Conservation (phyloP, 2,888 invertebrate genomes). For the Meliscaeva auricollis region DNA sequence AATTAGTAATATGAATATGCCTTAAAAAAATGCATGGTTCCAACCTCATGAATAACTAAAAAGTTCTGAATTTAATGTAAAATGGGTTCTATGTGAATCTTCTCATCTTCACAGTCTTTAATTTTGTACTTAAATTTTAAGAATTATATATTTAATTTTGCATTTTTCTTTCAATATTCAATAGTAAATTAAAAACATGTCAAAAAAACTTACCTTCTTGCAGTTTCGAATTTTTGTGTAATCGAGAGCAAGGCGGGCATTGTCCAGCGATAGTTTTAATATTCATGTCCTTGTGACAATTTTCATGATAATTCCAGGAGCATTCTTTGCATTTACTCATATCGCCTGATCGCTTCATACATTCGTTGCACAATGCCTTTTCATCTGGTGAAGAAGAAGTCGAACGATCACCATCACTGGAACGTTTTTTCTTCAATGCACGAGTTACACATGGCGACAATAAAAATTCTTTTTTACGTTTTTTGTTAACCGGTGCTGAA, state of each 20-base stretch:
- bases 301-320: slow-evolving; percentile 77
- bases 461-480: slow-evolving; percentile 81
- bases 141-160: too few species aligned
- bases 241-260: slow-evolving; percentile 67
- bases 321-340: slow-evolving; percentile 78
- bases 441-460: slow-evolving; percentile 82
- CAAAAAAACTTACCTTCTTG: slow-evolving; percentile 34
- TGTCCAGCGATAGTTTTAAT: slow-evolving; percentile 53
- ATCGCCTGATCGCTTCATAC: slow-evolving; percentile 79
- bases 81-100: too few species aligned
- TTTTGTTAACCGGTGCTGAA: slow-evolving; percentile 69
- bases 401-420: slow-evolving; percentile 77
- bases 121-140: too few species aligned
- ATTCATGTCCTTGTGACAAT: slow-evolving; percentile 77
- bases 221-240: slow-evolving; percentile 35
- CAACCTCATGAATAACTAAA: too few species aligned
- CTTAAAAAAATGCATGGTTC: too few species aligned
- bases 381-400: slow-evolving; percentile 79
- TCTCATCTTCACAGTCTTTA: too few species aligned
- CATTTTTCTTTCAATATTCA: too few species aligned
- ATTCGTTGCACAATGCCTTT: slow-evolving; percentile 80
- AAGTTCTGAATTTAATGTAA: too few species aligned
- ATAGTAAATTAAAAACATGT: too few species aligned
- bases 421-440: slow-evolving; percentile 78
- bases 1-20: too few species aligned